phyloP scores from a whole-genome alignment of 2,797 vertebrate species.

The Salmo trutta region DNA sequence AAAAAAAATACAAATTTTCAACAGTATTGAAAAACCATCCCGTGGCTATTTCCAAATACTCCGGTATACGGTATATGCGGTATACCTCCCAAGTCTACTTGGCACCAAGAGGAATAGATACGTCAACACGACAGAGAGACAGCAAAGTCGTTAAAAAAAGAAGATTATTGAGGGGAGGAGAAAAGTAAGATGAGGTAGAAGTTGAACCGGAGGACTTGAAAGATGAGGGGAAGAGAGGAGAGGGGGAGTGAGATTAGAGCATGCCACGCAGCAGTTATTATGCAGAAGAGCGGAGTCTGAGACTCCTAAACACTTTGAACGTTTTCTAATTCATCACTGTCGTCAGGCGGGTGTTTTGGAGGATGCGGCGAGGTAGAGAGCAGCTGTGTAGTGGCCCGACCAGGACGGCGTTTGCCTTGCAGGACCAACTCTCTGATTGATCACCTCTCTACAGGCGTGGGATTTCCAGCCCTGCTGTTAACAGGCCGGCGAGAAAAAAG shows the following conservation, averaged over 20 bases:
- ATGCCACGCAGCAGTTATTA: conserved; percentile 57
- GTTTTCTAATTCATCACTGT: conserved; percentile 69
- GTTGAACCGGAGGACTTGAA: not conserved
- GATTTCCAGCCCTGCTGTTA: conserved; percentile 22
- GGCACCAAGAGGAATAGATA: not conserved
- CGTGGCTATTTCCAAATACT: too few relatives aligned
- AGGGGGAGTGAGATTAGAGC: conserved; percentile 42
- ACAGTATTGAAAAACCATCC: too few relatives aligned
- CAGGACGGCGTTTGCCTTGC: not conserved
- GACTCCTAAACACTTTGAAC: conserved; percentile 58
- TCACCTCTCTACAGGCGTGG: conserved; percentile 50
- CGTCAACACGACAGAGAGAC: conserved; percentile 16
- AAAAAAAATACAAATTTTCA: too few relatives aligned
- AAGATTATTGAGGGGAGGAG: not conserved
- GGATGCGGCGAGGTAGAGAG: conserved; percentile 28
- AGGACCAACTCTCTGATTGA: conserved; percentile 55
- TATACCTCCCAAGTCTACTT: too few relatives aligned
- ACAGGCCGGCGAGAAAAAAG: not conserved
- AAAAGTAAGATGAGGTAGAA: not conserved
- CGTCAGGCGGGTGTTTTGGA: conserved; percentile 21
- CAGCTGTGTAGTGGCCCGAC: conserved; percentile 43
- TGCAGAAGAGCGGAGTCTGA: conserved; percentile 61
- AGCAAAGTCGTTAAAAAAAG: not conserved
- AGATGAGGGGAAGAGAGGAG: not conserved
- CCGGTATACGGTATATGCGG: too few relatives aligned